These are phyloP conservation scores for Threskiornis aethiopicus DNA, from an alignment of 2,797 vertebrate species.

Conservation along the genomic window DNA sequence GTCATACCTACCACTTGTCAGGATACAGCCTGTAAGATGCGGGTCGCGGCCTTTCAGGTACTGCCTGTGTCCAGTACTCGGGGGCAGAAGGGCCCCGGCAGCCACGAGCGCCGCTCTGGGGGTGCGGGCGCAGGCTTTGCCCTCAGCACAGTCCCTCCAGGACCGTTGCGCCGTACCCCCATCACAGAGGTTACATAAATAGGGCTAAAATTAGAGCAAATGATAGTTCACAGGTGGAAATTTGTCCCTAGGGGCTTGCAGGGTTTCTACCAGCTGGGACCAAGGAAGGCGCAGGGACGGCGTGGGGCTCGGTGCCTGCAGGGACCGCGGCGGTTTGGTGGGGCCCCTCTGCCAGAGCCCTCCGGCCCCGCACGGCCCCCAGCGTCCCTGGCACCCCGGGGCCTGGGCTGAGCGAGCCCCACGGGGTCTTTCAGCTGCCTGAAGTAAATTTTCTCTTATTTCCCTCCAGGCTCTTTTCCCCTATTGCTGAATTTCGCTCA, in stretches of 20 bases:
- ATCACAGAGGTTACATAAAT: not conserved
- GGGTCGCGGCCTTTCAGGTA: not conserved
- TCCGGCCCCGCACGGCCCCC: not conserved
- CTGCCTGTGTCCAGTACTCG: not conserved
- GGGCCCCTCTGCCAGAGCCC: not conserved
- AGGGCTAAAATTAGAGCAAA: not conserved
- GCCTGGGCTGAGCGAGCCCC: not conserved
- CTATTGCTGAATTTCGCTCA: conserved; percentile 1
- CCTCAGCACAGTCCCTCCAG: not conserved
- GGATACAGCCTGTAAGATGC: not conserved
- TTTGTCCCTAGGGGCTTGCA: not conserved
- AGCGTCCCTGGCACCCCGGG: not conserved
- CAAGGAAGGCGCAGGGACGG: not conserved
- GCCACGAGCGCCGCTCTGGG: not conserved
- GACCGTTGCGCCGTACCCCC: not conserved
- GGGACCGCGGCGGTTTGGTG: not conserved
- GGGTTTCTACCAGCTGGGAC: not conserved
- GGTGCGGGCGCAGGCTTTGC: not conserved
- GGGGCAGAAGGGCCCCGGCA: not conserved
- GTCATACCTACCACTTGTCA: not conserved
- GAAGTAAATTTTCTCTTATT: conserved; percentile 12
- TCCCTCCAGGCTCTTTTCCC: conserved; percentile 24
- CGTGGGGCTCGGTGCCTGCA: not conserved
- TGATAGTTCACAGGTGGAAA: not conserved
- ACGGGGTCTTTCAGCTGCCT: not conserved